Conservation (phyloP, 2,797 vertebrate species). For the Enteromius fasciolatus region DNA sequence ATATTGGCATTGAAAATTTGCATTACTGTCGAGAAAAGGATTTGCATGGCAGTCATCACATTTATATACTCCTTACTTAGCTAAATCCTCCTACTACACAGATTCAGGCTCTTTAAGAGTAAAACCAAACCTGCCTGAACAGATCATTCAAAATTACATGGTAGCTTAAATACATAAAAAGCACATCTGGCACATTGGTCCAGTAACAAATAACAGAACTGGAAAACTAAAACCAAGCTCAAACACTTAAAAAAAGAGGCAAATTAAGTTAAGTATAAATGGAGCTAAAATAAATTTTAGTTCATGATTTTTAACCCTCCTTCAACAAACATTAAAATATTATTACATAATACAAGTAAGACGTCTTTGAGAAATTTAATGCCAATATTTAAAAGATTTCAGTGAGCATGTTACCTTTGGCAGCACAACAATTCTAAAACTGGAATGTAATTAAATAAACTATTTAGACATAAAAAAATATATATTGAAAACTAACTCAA, state of each 20-base stretch:
- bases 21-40: not conserved
- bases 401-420: not conserved
- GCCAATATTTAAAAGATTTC: not conserved
- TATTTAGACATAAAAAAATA: not conserved
- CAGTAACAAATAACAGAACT: not conserved
- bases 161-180: not conserved
- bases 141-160: not conserved
- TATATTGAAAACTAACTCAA: not conserved
- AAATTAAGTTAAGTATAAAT: not conserved
- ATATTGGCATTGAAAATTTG: not conserved
- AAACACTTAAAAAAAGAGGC: not conserved
- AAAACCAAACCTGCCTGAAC: constrained; percentile 18
- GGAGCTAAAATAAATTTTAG: not conserved
- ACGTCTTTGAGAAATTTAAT: not conserved
- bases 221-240: not conserved
- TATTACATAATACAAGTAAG: not conserved
- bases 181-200: not conserved
- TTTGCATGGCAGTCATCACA: constrained; percentile 5
- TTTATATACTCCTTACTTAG: not conserved
- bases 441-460: not conserved
- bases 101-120: constrained; percentile 4
- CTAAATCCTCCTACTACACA: not conserved
- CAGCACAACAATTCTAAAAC: not conserved
- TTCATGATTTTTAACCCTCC: not conserved
- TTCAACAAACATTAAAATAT: not conserved